Evolutionary conservation across 2,888 invertebrate genomes (phyloP), one percentile per base, ranked within the genome.

Genomic region (Pyralis farinalis): DNA sequence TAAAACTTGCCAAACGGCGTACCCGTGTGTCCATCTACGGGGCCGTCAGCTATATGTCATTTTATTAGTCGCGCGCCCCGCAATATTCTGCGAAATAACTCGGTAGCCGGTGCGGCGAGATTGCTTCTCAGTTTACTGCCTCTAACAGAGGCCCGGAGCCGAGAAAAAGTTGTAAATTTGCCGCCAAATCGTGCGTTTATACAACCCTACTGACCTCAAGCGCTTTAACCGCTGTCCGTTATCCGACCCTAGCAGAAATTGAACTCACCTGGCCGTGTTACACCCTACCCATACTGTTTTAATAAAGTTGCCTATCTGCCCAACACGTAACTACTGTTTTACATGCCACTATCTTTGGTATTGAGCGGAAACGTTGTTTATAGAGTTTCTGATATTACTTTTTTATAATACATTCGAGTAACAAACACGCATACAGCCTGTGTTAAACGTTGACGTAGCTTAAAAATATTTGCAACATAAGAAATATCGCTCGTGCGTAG

Each of bases 101-200:
- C 71, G 65, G 74, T 64, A 66, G 72, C 71, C 61, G 58, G 65
- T 54, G 56, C 58, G 63, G 64, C 71, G 75, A 82, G 82, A 83
- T 84, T 84, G 85, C 84, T 79, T 78, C 76, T 64, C 70, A 71
- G 72, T 86, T 85, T 86, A 85, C 79, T 75, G 72, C 82, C 74
- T 58, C 67, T 64, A 67, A 62, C 71, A 60, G 69, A 71, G 71
- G 71, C 70, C 70, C 55, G 56, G 71, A 66, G 68, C 63, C 60
- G 73, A 72, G 80, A 83, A 83, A 83, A 83, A 81, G 81, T 85
- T 85, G 84, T 86, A 86, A 85, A 85, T 84, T 86, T 80, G 72
- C 73, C 71, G 58, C 70, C 76, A 77, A 85, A 86, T 83, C 76
- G 80, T 70, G 71, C 80, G 72, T 82, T 85, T 83, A 79, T 84